These are phyloP conservation scores for Steinernema scapterisci DNA, from an alignment of 2,888 invertebrate genomes.

Conservation along the genomic window DNA sequence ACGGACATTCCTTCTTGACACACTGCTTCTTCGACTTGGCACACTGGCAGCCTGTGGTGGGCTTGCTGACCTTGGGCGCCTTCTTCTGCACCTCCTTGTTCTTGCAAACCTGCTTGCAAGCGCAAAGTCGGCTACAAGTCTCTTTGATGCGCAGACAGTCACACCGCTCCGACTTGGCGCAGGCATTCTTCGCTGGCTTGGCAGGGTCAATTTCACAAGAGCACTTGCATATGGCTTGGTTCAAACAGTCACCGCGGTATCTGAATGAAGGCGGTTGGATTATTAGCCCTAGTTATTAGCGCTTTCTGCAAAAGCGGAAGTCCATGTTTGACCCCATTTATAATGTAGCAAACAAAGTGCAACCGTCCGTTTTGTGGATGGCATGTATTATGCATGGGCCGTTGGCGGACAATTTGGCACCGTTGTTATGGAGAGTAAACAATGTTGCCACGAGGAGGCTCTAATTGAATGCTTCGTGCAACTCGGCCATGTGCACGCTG, in stretches of 20 bases:
- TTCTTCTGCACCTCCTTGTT: constrained; percentile 67
- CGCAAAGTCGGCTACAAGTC: constrained; percentile 65
- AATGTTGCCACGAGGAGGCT: not conserved
- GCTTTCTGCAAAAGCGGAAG: not conserved
- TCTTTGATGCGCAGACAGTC: constrained; percentile 68
- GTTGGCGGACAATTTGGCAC: not conserved
- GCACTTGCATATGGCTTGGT: constrained; percentile 68
- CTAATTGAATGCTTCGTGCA: constrained; percentile 19
- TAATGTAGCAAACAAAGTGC: not conserved
- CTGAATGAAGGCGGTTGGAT: constrained; percentile 42
- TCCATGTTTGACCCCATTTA: not conserved
- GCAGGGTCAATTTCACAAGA: constrained; percentile 67
- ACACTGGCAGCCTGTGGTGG: constrained; percentile 64
- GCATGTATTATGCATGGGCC: too few species aligned
- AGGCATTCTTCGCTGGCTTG: constrained; percentile 66
- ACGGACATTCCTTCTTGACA: constrained; percentile 67
- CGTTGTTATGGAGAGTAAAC: constrained; percentile 17
- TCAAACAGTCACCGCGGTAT: constrained; percentile 67
- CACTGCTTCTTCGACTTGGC: constrained; percentile 68
- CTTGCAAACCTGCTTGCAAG: constrained; percentile 67
- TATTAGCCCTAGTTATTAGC: not conserved
- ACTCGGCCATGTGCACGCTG: constrained; percentile 5
- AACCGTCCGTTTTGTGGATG: too few species aligned
- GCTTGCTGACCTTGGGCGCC: constrained; percentile 61
- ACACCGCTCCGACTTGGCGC: constrained; percentile 65